Percentiles rank a stretch among this genome's conserved stretches.
Evolutionary conservation across 2,888 invertebrate genomes (phyloP).

Genomic region (Ophioninae sp.): DNA sequence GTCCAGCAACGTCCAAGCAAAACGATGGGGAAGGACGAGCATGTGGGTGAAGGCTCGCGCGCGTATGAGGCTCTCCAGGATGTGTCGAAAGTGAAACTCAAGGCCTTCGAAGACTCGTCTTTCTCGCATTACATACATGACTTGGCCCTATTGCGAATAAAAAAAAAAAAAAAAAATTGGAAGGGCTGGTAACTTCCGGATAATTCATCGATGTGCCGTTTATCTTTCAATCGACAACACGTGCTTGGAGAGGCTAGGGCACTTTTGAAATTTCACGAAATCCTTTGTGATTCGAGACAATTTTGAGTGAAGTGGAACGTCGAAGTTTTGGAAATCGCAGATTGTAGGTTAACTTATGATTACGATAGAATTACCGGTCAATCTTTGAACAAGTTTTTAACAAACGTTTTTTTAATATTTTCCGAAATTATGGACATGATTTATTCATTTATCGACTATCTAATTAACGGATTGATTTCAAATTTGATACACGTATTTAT

Average conservation of each 20-base stretch:
- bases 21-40: slow-evolving; percentile 73
- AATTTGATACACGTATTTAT: too few species aligned
- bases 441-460: too few species aligned
- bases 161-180: not conserved
- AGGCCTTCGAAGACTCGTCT: slow-evolving; percentile 65
- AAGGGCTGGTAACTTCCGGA: not conserved
- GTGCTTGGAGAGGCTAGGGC: not conserved
- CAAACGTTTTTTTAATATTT: too few species aligned
- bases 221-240: not conserved
- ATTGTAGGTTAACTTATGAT: too few species aligned
- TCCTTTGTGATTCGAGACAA: too few species aligned
- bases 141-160: slow-evolving; percentile 7
- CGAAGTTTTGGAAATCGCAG: too few species aligned
- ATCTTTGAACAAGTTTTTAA: too few species aligned
- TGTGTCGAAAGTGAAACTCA: slow-evolving; percentile 80
- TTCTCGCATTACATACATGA: slow-evolving; percentile 37
- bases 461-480: too few species aligned
- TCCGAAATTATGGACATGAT: too few species aligned
- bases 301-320: too few species aligned
- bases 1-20: slow-evolving; percentile 61
- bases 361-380: too few species aligned
- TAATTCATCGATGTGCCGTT: not conserved
- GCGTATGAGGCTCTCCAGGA: slow-evolving; percentile 75
- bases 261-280: too few species aligned
- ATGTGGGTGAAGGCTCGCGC: slow-evolving; percentile 79